phyloP scores from a whole-genome alignment of 2,888 invertebrate genomes.

The Steromphala cineraria region DNA sequence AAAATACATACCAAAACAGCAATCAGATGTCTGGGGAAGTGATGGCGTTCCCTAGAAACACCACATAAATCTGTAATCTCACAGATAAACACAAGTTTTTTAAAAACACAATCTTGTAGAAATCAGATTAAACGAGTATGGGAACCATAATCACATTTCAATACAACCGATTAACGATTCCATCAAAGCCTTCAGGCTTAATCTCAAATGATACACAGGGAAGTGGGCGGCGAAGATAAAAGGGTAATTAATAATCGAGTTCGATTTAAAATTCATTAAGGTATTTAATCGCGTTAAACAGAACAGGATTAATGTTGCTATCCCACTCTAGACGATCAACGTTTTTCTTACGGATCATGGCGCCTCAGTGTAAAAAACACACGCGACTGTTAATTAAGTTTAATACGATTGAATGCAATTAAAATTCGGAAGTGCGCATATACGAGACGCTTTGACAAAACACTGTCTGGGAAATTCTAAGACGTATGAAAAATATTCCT shows the following conservation, averaged over 20 bases:
- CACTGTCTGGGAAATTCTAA: not conserved
- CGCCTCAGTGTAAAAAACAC: not conserved
- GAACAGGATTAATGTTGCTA: not conserved
- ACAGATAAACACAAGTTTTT: not conserved
- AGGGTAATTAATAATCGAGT: not conserved
- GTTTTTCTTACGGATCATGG: slow-evolving; percentile 2
- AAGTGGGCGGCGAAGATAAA: not conserved
- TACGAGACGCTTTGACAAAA: not conserved
- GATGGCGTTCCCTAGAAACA: not conserved
- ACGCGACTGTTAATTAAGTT: not conserved
- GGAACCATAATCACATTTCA: not conserved
- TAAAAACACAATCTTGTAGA: not conserved
- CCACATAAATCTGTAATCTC: not conserved
- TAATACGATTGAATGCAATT: slow-evolving; percentile 1
- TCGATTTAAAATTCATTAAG: not conserved
- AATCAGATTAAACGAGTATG: not conserved
- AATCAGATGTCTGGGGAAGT: not conserved
- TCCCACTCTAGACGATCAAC: not conserved
- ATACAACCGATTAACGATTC: not conserved
- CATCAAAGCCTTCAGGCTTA: not conserved
- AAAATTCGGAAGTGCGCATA: not conserved
- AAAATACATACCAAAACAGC: not conserved
- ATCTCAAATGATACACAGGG: not conserved
- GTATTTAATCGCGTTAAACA: not conserved
- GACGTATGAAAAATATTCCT: not conserved